Evolutionary conservation across 2,888 invertebrate species (phyloP).

Genomic region (Lasioglossum zephyrum): DNA sequence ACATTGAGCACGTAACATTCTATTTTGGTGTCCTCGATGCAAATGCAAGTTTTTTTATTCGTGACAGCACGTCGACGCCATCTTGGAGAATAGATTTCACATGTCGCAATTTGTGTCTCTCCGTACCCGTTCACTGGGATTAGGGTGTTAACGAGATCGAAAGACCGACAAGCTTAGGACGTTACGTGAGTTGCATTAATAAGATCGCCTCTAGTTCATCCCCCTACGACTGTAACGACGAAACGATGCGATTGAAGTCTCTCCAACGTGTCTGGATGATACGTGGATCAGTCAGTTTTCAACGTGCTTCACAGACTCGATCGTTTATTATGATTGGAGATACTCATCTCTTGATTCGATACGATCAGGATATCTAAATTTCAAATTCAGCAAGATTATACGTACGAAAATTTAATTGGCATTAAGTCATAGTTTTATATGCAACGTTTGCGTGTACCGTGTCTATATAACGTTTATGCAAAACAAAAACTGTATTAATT

Average conservation of each 20-base stretch:
- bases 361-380: not conserved
- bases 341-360: constrained; percentile 14
- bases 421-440: not conserved
- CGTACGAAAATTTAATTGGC: not conserved
- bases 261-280: constrained; percentile 25
- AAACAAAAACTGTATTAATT: not conserved
- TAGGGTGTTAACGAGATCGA: constrained; percentile 70
- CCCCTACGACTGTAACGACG: constrained; percentile 58
- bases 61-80: not conserved
- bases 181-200: constrained; percentile 71
- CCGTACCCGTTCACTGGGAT: constrained; percentile 45
- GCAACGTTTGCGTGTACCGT: not conserved
- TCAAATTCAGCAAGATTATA: not conserved
- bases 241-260: constrained; percentile 54
- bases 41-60: not conserved
- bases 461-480: not conserved
- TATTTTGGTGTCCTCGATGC: not conserved
- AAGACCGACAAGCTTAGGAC: constrained; percentile 64
- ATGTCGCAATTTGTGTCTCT: constrained; percentile 42
- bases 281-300: constrained; percentile 24
- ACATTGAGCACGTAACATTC: not conserved
- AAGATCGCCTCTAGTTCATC: constrained; percentile 49
- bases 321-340: constrained; percentile 50
- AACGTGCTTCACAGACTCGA: constrained; percentile 39
- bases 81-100: constrained; percentile 38